Evolutionary conservation across 2,797 vertebrate species (phyloP), one percentile per base, ranked within the genome.

Genomic region (Sparus aurata): DNA sequence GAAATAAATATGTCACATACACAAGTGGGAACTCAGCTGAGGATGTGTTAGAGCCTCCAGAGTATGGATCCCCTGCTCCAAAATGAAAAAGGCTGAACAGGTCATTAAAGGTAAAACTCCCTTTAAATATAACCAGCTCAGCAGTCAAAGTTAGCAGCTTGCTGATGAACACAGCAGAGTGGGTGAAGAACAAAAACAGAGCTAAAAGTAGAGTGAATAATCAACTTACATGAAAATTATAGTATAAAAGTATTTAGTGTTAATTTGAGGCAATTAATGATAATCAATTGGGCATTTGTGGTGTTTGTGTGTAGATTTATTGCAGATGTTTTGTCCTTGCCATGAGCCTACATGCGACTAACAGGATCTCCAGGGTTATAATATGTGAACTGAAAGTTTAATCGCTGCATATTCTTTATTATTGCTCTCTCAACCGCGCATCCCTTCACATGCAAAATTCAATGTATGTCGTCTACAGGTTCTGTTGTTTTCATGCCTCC

Each of bases 1-100:
- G 62, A 78, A 74, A 80, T 61, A 58, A 60, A 68, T 23, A 59
- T 41, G 38, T 66, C 76, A 47, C 57, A 75, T 7, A 23, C 43
- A 43, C 60, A 78, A 23, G 45, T 50, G 12, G 45, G 2, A 53
- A 50, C 46, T 45, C 23, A 66, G 55, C 47, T 46, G 8, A 41
- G 65, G 8, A 41, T 52, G 17, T 7, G 12, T 43, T n/a, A 18
- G 3, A 8, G 1, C 16, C 12, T 23, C 16, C 12, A 20, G n/a
- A 6, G 7, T 54, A 4, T 55, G 17, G 30, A 45, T 45, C 46
- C 2, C 65, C 12, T n/a, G 10, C 62, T n/a, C 8, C 9, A 61
- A 53, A 68, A 27, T 54, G n/a, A 54, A 8, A 43, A 6, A 16
- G 13, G 25, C 11, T 38, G 25, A 34, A 50, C 5, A 25, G 15